Evolutionary conservation across 2,888 invertebrate species (phyloP), one percentile per base, ranked within the genome.

Genomic region (Myopa tessellatipennis): DNA sequence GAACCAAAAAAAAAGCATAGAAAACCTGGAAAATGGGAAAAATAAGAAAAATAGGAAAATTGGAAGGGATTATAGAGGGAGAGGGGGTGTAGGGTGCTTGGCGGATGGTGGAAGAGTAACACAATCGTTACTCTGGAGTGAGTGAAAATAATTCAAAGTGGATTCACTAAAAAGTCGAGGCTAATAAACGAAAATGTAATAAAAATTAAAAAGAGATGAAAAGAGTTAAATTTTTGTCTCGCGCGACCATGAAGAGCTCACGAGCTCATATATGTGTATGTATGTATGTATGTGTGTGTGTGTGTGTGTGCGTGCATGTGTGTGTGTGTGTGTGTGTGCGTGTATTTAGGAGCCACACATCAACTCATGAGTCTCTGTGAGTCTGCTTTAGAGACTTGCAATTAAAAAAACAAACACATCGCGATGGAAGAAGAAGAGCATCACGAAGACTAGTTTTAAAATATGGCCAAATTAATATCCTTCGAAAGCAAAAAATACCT

Each of bases 131-230:
- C 45, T 8, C 10, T 8, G 45, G 65, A 10, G 16, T 45, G 52
- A 58, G 67, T 12, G 58, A 58, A 60, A 38, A 75, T 75, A 75
- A 75, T 60, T 75, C 75, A 75, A 75, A 58, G 75, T 75, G 75
- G 75, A 75, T 75, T 75, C 69, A 69, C 75, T 75, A 75, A 75
- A 75, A 75, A 75, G 75, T 75, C 69, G 75, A 86, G 84, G 85
- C 85, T 86, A 87, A 87, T 86, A 86, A 84, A 80, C 83, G 84
- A 84, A 86, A 87, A 85, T 85, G 86, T 87, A 87, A 87, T 87
- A 87, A 87, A 87, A 87, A 86, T 87, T 87, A 85, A 87, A 87
- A 86, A 82, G 85, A 85, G 83, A 87, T 87, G 87, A 87, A 87
- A 86, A 82, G 83, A 87, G 85, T 86, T 87, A 85, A 86, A 86